Conservation (phyloP, 1,140 invertebrate species). For the Polypedilum pembai region DNA sequence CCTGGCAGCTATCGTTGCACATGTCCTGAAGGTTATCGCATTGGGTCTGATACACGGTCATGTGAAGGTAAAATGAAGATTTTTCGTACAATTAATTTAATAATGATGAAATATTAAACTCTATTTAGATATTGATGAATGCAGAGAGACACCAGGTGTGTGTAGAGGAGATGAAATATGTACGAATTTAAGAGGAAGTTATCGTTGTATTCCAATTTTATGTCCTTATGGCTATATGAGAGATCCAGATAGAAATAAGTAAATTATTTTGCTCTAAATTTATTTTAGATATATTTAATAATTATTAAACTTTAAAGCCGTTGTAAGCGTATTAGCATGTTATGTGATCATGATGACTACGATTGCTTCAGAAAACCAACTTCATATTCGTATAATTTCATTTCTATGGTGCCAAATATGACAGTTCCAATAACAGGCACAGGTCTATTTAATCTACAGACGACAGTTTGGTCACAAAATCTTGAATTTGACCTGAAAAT, state of each 20-base stretch:
- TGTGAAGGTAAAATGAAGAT: constrained; percentile 57
- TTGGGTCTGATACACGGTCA: constrained; percentile 58
- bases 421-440: constrained; percentile 58
- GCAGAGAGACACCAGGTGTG: constrained; percentile 50
- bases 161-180: constrained; percentile 72
- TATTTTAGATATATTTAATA: too few species aligned
- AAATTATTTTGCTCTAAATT: constrained; percentile 34
- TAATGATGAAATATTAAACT: constrained; percentile 30
- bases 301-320: constrained; percentile 65
- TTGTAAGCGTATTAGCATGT: constrained; percentile 61
- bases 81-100: background rate
- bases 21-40: constrained; percentile 77
- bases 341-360: constrained; percentile 60
- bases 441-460: constrained; percentile 75
- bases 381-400: constrained; percentile 83
- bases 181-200: constrained; percentile 82
- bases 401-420: constrained; percentile 79
- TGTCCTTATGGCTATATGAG: constrained; percentile 76
- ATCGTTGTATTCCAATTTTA: constrained; percentile 73
- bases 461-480: constrained; percentile 58
- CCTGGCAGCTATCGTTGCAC: constrained; percentile 78
- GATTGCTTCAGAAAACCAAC: constrained; percentile 68
- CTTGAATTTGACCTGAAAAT: constrained; percentile 69
- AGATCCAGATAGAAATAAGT: constrained; percentile 68
- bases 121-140: constrained; percentile 78